phyloP scores from a whole-genome alignment of 2,113 vertebrate species.

The Emberiza fucata region DNA sequence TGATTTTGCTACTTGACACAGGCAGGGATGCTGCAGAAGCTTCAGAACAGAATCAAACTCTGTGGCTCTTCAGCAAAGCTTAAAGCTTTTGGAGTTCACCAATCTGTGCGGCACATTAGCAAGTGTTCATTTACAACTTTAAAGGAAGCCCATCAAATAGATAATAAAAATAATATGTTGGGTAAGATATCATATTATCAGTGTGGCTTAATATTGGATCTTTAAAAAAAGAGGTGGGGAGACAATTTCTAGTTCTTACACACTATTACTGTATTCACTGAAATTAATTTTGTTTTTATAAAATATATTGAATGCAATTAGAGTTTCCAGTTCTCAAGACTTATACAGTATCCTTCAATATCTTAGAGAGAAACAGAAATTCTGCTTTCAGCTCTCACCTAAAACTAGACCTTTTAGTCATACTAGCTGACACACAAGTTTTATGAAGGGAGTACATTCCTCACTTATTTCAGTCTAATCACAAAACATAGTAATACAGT shows the following conservation, averaged over 20 bases:
- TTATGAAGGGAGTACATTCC: neutral
- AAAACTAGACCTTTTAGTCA: neutral
- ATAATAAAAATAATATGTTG: neutral
- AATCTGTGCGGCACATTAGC: neutral
- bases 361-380: neutral
- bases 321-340: neutral
- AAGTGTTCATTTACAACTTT: neutral
- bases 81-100: neutral
- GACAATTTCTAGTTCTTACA: neutral
- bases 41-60: neutral
- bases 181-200: neutral
- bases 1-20: neutral
- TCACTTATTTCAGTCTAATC: neutral
- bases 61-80: neutral
- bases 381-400: neutral
- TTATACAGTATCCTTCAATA: neutral
- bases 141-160: neutral
- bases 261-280: neutral
- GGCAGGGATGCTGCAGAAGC: neutral
- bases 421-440: neutral
- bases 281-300: neutral
- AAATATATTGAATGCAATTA: neutral
- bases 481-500: neutral
- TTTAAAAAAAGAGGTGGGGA: neutral
- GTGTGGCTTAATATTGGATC: neutral